These are phyloP conservation scores for Heterodera schachtii DNA, from an alignment of 1,140 invertebrate species.

Conservation along the genomic window DNA sequence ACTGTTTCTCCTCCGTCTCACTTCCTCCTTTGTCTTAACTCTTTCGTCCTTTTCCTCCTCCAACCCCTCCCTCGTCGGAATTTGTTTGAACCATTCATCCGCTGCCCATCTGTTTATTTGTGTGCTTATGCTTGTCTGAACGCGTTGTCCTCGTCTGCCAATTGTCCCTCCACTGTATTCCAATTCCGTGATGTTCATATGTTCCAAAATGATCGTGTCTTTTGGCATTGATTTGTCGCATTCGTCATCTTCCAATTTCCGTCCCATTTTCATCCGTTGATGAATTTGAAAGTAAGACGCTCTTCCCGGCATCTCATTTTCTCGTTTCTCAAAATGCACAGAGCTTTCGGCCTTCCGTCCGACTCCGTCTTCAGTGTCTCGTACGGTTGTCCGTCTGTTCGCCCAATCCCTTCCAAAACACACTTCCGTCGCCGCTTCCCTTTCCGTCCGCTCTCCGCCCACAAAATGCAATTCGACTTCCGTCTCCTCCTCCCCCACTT, in stretches of 20 bases:
- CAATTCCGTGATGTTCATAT: slow-evolving; percentile 29
- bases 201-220: slow-evolving; percentile 10
- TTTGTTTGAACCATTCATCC: slow-evolving; percentile 18
- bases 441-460: neutral
- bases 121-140: slow-evolving; percentile 20
- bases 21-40: neutral
- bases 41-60: neutral
- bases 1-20: neutral
- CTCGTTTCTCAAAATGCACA: neutral
- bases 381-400: neutral
- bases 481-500: slow-evolving; percentile 1
- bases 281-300: neutral
- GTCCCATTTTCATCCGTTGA: slow-evolving; percentile 13
- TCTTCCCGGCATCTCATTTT: neutral
- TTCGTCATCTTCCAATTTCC: neutral
- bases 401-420: neutral
- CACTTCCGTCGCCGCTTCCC: neutral
- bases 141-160: slow-evolving; percentile 1
- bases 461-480: neutral
- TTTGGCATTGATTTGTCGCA: neutral
- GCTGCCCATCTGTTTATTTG: slow-evolving; percentile 18
- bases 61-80: slow-evolving; percentile 5
- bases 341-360: neutral
- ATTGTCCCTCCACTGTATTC: slow-evolving; percentile 22
- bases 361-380: neutral